Conservation (phyloP, 2,888 invertebrate species). For the Deroplatys truncata region DNA sequence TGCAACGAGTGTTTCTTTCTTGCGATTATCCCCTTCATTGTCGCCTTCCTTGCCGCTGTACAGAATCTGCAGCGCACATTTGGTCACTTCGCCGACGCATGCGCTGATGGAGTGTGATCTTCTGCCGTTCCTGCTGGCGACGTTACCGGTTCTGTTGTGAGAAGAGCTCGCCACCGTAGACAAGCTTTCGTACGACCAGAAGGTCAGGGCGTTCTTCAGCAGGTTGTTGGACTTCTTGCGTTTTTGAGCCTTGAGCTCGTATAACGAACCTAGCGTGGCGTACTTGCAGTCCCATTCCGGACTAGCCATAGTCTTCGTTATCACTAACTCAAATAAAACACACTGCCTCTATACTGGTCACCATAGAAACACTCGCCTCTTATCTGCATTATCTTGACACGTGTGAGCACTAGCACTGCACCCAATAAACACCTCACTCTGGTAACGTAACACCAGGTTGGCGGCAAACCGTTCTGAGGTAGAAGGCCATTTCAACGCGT, state of each 20-base stretch:
- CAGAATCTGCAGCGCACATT: slow-evolving; percentile 34
- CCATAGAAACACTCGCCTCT: neutral
- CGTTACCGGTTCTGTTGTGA: neutral
- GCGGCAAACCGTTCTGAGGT: neutral
- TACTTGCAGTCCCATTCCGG: slow-evolving; percentile 19
- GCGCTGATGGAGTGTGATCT: slow-evolving; percentile 32
- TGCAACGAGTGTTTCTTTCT: neutral
- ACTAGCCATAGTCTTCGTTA: neutral
- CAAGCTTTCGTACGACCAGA: slow-evolving; percentile 26
- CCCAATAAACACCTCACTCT: neutral
- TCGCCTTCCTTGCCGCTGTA: slow-evolving; percentile 19
- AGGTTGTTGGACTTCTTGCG: slow-evolving; percentile 20
- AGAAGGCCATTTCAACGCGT: neutral
- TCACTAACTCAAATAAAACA: neutral
- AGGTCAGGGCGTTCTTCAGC: slow-evolving; percentile 22
- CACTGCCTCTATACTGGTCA: neutral
- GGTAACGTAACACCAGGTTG: neutral
- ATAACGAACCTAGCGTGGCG: slow-evolving; percentile 26
- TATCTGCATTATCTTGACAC: neutral
- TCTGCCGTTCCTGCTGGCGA: neutral
- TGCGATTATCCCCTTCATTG: neutral
- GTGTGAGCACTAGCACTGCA: neutral
- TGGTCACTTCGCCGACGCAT: slow-evolving; percentile 32
- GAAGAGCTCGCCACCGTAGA: neutral
- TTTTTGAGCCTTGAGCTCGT: slow-evolving; percentile 26